Conservation (phyloP, 2,113 vertebrate species). For the Syrmaticus mikado region DNA sequence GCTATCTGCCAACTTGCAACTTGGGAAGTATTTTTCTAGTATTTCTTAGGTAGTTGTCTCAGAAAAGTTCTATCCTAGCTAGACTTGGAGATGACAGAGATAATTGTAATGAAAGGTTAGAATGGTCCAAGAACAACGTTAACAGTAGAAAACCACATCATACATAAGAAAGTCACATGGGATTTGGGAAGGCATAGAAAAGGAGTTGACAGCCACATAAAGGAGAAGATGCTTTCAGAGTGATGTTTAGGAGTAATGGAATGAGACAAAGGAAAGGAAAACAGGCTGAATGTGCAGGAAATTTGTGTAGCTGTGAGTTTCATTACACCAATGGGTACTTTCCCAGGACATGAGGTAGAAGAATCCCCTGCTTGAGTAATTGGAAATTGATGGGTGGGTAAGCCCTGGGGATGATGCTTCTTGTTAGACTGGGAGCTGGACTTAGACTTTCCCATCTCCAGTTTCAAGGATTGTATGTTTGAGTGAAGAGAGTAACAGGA, state of each 20-base stretch:
- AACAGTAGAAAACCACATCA: not conserved
- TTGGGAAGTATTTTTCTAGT: not conserved
- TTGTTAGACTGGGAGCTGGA: not conserved
- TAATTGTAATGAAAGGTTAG: not conserved
- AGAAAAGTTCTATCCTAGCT: not conserved
- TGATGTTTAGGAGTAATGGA: not conserved
- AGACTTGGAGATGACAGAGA: not conserved
- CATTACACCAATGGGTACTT: not conserved
- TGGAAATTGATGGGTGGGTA: not conserved
- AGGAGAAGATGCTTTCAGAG: not conserved
- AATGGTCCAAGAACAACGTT: not conserved
- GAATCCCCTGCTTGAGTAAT: not conserved
- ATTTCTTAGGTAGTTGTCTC: not conserved
- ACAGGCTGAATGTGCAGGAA: not conserved
- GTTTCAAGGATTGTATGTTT: not conserved
- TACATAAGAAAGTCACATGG: not conserved
- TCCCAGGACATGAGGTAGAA: not conserved
- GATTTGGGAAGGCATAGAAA: not conserved
- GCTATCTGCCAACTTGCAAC: not conserved
- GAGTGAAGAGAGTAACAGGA: conserved; percentile 5
- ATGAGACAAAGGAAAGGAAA: not conserved
- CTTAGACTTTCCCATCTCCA: not conserved
- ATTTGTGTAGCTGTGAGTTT: not conserved
- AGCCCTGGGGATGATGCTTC: not conserved
- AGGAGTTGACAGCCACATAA: not conserved